phyloP scores from a whole-genome alignment of 2,113 vertebrate species.

The Noturus placidus region DNA sequence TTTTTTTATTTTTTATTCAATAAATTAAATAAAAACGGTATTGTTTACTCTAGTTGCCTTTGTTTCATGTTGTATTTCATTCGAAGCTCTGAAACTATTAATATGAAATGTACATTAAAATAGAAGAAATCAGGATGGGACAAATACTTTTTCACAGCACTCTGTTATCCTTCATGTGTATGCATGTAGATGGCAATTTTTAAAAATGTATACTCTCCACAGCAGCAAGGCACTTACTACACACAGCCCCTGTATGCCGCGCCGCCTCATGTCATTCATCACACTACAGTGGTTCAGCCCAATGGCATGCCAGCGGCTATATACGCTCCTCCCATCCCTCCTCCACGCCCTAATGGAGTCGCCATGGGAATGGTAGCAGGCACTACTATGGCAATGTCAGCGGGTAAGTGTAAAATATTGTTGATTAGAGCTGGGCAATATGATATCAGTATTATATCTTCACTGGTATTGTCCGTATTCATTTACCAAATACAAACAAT shows the following conservation, averaged over 20 bases:
- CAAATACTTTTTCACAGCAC: no score
- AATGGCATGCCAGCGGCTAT: constrained; percentile 96
- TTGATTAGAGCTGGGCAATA: not conserved
- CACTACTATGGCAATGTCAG: constrained; percentile 99
- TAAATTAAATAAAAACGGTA: no score
- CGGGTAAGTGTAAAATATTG: constrained; percentile 75
- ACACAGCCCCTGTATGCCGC: constrained; percentile 97
- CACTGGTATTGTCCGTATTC: not conserved
- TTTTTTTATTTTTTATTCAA: no score
- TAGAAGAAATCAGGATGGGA: no score
- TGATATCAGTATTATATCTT: not conserved
- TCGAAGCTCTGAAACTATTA: no score
- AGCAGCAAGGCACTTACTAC: constrained; percentile 94
- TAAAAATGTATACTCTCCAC: constrained; percentile 53
- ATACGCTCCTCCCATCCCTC: constrained; percentile 85
- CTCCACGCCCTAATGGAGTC: constrained; percentile 82
- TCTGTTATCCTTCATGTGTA: not conserved
- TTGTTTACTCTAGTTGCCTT: no score
- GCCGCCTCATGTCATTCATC: constrained; percentile 97
- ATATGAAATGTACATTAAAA: no score
- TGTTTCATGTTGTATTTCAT: no score
- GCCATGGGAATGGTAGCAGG: constrained; percentile 98
- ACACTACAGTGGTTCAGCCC: constrained; percentile 98
- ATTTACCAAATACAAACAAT: no score
- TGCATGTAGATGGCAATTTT: not conserved